Evolutionary conservation across 2,888 invertebrate species (phyloP).

Genomic region (Neoascia interrupta): DNA sequence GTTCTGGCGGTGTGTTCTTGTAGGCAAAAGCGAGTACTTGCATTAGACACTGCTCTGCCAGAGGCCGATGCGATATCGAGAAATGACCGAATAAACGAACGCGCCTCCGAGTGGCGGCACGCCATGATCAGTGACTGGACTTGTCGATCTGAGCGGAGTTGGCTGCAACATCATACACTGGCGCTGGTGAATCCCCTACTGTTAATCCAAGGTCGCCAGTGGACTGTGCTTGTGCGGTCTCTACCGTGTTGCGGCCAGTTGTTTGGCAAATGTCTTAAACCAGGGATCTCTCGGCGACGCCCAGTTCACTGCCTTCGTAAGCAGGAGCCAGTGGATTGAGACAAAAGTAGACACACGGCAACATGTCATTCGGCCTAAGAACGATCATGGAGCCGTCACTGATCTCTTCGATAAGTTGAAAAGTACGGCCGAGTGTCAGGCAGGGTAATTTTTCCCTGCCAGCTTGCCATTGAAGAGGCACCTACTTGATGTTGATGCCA

Average conservation of each 20-base stretch:
- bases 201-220: slow-evolving; percentile 95
- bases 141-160: slow-evolving; percentile 86
- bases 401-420: slow-evolving; percentile 93
- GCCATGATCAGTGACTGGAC: slow-evolving; percentile 95
- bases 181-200: slow-evolving; percentile 90
- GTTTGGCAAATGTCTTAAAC: slow-evolving; percentile 96
- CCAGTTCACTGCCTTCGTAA: slow-evolving; percentile 93
- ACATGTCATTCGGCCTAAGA: slow-evolving; percentile 92
- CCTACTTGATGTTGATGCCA: slow-evolving; percentile 1
- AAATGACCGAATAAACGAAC: slow-evolving; percentile 93
- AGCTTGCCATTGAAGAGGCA: neutral
- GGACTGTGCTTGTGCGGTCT: slow-evolving; percentile 83
- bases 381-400: slow-evolving; percentile 92
- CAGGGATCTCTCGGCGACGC: slow-evolving; percentile 96
- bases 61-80: slow-evolving; percentile 96
- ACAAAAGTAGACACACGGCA: slow-evolving; percentile 95
- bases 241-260: slow-evolving; percentile 90
- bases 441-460: slow-evolving; percentile 87
- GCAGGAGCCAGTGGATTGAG: slow-evolving; percentile 98
- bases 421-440: slow-evolving; percentile 92
- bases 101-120: slow-evolving; percentile 91
- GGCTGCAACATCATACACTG: slow-evolving; percentile 95
- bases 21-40: slow-evolving; percentile 93
- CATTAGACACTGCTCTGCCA: slow-evolving; percentile 97
- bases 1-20: slow-evolving; percentile 87